A percentile compares a stretch with the other conserved stretches of the same genome.
phyloP scores from a whole-genome alignment of 1,140 invertebrate species.

The Drosophila melanogaster region Release_6_plus_ISO1_MT NC_004354.4:5552501-5553000 shows the following conservation, averaged over 20 bases:
- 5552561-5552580: background rate
- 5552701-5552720: slow-evolving; percentile 17
- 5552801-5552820: background rate
- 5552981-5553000: slow-evolving; percentile 13
- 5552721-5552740: slow-evolving; percentile 18
- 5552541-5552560: slow-evolving; percentile 45
- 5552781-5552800: slow-evolving; percentile 1
- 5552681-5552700: slow-evolving; percentile 60
- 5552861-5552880: slow-evolving; percentile 64
- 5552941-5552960: slow-evolving; percentile 84
- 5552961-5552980: slow-evolving; percentile 73
- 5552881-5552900: slow-evolving; percentile 81
- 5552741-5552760: slow-evolving; percentile 48
- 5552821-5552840: slow-evolving; percentile 19
- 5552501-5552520: background rate
- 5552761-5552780: slow-evolving; percentile 9
- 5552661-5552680: slow-evolving; percentile 67
- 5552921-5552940: slow-evolving; percentile 83
- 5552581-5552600: background rate
- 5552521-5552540: background rate
- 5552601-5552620: background rate
- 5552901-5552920: slow-evolving; percentile 84
- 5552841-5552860: slow-evolving; percentile 49
- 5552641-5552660: slow-evolving; percentile 61
- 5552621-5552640: slow-evolving; percentile 41